Conservation (phyloP, 2,113 vertebrate genomes). For the Pycnonotus jocosus region DNA sequence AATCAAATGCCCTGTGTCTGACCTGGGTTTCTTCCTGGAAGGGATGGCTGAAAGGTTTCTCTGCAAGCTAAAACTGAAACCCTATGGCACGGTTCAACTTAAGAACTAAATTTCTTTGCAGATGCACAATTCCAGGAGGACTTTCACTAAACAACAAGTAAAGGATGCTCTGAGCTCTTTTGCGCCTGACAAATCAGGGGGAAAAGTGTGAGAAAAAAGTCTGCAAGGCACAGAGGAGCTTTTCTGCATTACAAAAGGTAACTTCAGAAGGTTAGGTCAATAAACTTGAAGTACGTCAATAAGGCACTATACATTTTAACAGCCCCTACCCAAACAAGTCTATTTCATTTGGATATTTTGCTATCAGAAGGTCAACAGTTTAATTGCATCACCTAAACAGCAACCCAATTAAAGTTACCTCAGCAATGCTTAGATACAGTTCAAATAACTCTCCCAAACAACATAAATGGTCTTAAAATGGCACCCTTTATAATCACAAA, state of each 20-base stretch:
- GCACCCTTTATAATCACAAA: not conserved
- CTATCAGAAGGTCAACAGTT: not conserved
- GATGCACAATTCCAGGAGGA: not conserved
- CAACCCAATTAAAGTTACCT: not conserved
- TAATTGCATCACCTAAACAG: not conserved
- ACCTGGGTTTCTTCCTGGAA: not conserved
- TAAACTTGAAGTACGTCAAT: not conserved
- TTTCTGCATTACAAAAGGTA: not conserved
- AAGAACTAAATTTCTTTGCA: not conserved
- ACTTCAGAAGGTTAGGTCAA: not conserved
- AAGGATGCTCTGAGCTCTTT: not conserved
- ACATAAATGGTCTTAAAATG: not conserved
- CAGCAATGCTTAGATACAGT: not conserved
- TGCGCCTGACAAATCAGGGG: not conserved
- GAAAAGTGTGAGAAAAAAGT: not conserved
- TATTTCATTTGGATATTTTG: not conserved
- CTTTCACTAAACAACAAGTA: not conserved
- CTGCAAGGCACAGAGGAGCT: not conserved
- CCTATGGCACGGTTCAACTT: not conserved
- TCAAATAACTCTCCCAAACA: not conserved
- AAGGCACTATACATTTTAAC: conserved; percentile 7
- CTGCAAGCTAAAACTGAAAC: not conserved
- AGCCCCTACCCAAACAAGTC: not conserved
- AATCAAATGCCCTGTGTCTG: not conserved
- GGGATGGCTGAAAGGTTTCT: not conserved